These are phyloP conservation scores for Polyodon spathula DNA, from an alignment of 2,113 vertebrate genomes.

Conservation along the genomic window DNA sequence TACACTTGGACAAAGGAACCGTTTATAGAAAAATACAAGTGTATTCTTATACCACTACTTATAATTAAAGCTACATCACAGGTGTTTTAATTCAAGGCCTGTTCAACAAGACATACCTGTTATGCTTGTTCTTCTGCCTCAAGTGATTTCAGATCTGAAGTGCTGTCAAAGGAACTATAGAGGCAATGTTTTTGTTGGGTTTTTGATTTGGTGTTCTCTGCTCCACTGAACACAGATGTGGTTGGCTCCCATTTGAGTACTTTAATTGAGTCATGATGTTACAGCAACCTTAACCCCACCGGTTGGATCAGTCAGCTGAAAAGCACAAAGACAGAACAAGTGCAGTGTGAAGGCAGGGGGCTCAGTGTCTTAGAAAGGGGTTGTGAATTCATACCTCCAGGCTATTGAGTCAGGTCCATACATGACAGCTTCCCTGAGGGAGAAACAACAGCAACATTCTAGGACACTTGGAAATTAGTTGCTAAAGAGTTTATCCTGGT, in stretches of 20 bases:
- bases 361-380: neutral
- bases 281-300: slow-evolving; percentile 1
- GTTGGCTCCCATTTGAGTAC: neutral
- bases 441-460: too few species aligned
- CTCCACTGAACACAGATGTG: neutral
- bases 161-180: neutral
- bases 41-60: too few species aligned
- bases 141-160: neutral
- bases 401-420: neutral
- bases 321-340: neutral
- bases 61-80: too few species aligned
- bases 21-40: too few species aligned
- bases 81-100: neutral
- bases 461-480: too few species aligned
- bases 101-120: slow-evolving; percentile 3
- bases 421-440: too few species aligned
- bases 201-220: neutral
- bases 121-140: neutral
- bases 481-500: too few species aligned
- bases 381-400: neutral
- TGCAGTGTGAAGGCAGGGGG: neutral
- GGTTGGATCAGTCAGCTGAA: neutral
- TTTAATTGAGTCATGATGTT: neutral
- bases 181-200: neutral
- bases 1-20: too few species aligned